Evolutionary conservation across 2,888 invertebrate species (phyloP).

Genomic region (Plagodis pulveraria): DNA sequence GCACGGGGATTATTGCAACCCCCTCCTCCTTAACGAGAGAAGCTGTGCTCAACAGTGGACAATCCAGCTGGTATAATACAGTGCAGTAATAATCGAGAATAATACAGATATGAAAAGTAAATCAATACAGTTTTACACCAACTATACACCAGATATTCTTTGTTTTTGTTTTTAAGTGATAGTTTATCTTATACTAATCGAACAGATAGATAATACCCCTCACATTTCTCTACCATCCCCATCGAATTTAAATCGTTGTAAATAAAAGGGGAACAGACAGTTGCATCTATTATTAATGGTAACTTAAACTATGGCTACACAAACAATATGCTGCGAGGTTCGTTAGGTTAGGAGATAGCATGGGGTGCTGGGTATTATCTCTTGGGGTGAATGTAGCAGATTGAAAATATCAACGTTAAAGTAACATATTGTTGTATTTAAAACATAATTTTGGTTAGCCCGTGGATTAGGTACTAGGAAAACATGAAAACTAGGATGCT

Average conservation of each 20-base stretch:
- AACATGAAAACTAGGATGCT: too few relatives aligned
- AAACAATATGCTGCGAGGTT: constrained; percentile 77
- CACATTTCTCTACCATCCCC: constrained; percentile 16
- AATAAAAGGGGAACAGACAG: constrained; percentile 42
- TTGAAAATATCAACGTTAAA: background rate
- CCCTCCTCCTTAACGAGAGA: too few relatives aligned
- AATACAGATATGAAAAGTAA: too few relatives aligned
- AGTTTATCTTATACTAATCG: too few relatives aligned
- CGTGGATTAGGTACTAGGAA: too few relatives aligned
- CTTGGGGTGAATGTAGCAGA: constrained; percentile 6
- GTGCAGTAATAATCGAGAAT: too few relatives aligned
- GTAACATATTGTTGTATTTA: background rate
- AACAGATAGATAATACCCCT: constrained; percentile 8
- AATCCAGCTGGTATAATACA: too few relatives aligned
- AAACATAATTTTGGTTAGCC: background rate
- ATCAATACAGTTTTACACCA: too few relatives aligned
- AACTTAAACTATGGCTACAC: constrained; percentile 70
- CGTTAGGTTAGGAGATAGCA: constrained; percentile 54
- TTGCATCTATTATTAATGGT: constrained; percentile 64
- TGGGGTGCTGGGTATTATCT: constrained; percentile 38
- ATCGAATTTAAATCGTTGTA: constrained; percentile 20
- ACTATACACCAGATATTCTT: too few relatives aligned
- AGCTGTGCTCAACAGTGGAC: too few relatives aligned
- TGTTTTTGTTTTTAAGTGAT: too few relatives aligned
- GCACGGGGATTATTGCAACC: too few relatives aligned